Evolutionary conservation across 1,140 invertebrate species (phyloP).

Genomic region (Steinernema khuongi): DNA sequence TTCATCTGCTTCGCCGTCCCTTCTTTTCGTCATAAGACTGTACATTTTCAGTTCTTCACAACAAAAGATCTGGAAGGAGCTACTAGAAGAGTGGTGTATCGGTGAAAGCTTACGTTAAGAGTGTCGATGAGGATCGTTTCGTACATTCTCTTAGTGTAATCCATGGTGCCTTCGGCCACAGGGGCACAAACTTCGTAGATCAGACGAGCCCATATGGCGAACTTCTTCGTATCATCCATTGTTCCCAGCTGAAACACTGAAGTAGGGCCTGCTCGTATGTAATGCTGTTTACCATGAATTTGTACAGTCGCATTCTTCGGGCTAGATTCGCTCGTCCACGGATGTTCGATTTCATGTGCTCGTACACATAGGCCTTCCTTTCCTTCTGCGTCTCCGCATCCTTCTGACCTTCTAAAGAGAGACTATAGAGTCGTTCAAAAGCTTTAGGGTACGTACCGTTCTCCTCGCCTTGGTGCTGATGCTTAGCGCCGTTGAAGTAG

Average conservation of each 20-base stretch:
- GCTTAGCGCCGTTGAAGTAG: constrained; percentile 56
- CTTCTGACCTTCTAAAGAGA: neutral
- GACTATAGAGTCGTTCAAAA: neutral
- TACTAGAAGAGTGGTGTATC: neutral
- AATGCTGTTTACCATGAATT: constrained; percentile 31
- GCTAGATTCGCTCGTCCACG: constrained; percentile 9
- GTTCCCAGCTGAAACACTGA: constrained; percentile 22
- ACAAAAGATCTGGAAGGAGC: constrained; percentile 23
- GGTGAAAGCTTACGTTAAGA: constrained; percentile 23
- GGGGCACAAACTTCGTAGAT: constrained; percentile 20
- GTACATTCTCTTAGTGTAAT: neutral
- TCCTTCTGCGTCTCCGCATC: neutral
- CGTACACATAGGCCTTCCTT: neutral
- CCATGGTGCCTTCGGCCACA: neutral
- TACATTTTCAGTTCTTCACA: constrained; percentile 31
- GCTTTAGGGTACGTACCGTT: neutral
- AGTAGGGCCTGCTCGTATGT: constrained; percentile 2
- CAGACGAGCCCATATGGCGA: constrained; percentile 28
- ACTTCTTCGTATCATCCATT: constrained; percentile 27
- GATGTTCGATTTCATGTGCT: constrained; percentile 19
- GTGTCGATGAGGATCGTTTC: constrained; percentile 16
- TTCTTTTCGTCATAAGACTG: constrained; percentile 23
- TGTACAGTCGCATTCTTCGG: constrained; percentile 22
- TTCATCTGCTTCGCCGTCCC: constrained; percentile 24
- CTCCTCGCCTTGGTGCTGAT: constrained; percentile 17